phyloP scores from a whole-genome alignment of 2,797 vertebrate species.

The Myripristis jacobus region DNA sequence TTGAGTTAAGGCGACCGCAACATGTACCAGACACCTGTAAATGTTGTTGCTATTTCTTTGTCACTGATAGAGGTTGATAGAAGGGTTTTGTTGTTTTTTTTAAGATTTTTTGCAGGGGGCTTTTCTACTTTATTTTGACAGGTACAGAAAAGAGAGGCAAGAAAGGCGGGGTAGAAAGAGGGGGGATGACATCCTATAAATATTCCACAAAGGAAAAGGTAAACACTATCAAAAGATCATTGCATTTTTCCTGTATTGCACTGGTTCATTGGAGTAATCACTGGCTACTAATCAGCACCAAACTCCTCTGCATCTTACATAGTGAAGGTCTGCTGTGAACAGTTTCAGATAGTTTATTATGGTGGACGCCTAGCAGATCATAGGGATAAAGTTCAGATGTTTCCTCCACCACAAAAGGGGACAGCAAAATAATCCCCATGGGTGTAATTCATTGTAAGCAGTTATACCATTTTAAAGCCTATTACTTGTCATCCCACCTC shows the following conservation, averaged over 20 bases:
- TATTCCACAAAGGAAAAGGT: slow-evolving; percentile 23
- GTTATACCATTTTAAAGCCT: slow-evolving; percentile 20
- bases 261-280: slow-evolving; percentile 49
- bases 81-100: too few species aligned
- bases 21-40: too few species aligned
- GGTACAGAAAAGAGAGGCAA: too few species aligned
- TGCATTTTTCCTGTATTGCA: slow-evolving; percentile 2
- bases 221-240: slow-evolving; percentile 37
- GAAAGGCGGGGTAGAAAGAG: too few species aligned
- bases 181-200: too few species aligned
- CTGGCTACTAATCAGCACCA: slow-evolving; percentile 47
- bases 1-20: too few species aligned
- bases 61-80: too few species aligned
- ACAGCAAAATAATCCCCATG: slow-evolving; percentile 31
- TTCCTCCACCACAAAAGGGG: slow-evolving; percentile 43
- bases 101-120: too few species aligned
- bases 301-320: slow-evolving; percentile 39
- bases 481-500: slow-evolving; percentile 4
- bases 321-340: slow-evolving; percentile 21
- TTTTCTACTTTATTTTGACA: too few species aligned
- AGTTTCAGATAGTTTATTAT: slow-evolving; percentile 52
- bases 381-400: slow-evolving; percentile 49
- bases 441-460: slow-evolving; percentile 31
- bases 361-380: slow-evolving; percentile 40
- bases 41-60: too few species aligned